Evolutionary conservation across 1,140 invertebrate genomes (phyloP), one percentile per base, ranked within the genome.

Genomic region (Macrosteles quadrilineatus): DNA sequence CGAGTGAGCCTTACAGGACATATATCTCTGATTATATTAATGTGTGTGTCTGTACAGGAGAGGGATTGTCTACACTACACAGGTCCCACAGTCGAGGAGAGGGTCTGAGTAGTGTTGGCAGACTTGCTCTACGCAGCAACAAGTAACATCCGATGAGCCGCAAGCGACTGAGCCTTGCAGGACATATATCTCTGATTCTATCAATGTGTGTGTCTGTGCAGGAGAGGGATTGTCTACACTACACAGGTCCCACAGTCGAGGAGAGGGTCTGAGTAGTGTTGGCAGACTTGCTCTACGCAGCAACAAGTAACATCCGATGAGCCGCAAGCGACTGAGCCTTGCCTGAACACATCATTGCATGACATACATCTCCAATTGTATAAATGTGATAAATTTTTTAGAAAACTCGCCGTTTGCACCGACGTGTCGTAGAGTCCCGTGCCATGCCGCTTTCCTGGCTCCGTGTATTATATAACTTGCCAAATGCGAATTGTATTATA

Each of bases 211-310:
- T n/a, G n/a, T n/a, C n/a, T n/a, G 23, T 78, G 25, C 73, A 84
- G 82, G 81, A 73, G 84, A 85, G 74, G 82, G 81, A 62, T 78
- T 83, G 74, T 81, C 83, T 30, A 84, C 82, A 62, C 75, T 87
- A 69, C 83, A 85, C 77, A 81, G 86, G 75, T 87, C 87, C 43
- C 82, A 86, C 76, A 90, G 88, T 80, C 85, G 88, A 77, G 87
- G 87, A 71, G 88, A 90, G 76, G 86, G 88, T 70, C 83, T 90
- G 73, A 88, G 88, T 78, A 82, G 84, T 23, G 80, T 87, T 40
- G 86, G 86, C 69, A 85, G 45, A n/a, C 11, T 59, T 2, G 32
- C 36, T 6, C 36, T 40, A 1, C 32, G 68, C 0, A 47, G 36
- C 32, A 69, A 62, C 40, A 69, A 69, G 47, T 69, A 69, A 19